phyloP scores from a whole-genome alignment of 1,140 invertebrate genomes.

The Aphelenchoides avenae region DNA sequence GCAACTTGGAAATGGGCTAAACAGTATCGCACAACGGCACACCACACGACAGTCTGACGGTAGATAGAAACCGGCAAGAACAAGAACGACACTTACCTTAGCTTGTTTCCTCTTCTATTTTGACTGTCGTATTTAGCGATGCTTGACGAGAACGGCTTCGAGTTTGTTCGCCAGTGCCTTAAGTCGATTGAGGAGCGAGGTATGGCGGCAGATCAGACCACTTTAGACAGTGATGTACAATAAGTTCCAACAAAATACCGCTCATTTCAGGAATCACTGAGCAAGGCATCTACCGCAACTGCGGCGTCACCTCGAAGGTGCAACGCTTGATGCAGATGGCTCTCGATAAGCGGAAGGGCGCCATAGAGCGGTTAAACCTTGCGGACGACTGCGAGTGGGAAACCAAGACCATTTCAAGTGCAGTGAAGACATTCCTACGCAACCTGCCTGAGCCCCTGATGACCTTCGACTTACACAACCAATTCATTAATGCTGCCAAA shows the following conservation, averaged over 20 bases:
- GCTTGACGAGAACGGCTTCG: conserved; percentile 80
- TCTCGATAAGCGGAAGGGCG: conserved; percentile 67
- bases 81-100: too few species aligned
- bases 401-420: conserved; percentile 90
- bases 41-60: too few species aligned
- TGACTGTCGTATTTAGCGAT: conserved; percentile 63
- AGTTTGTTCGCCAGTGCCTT: conserved; percentile 80
- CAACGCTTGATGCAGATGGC: conserved; percentile 77
- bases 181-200: conserved; percentile 76
- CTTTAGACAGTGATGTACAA: conserved; percentile 10
- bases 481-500: conserved; percentile 86
- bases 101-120: too few species aligned
- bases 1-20: too few species aligned
- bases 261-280: conserved; percentile 73
- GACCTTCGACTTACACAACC: conserved; percentile 80
- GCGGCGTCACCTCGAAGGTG: conserved; percentile 90
- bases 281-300: conserved; percentile 84
- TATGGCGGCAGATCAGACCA: conserved; percentile 39
- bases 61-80: too few species aligned
- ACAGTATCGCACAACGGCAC: too few species aligned
- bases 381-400: conserved; percentile 84
- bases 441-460: conserved; percentile 88
- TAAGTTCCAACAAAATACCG: neutral
- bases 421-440: conserved; percentile 85
- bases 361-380: conserved; percentile 65